Base-by-base conservation (phyloP, 2,888 invertebrate species). In the Caenorhabditis imperialis region DNA sequence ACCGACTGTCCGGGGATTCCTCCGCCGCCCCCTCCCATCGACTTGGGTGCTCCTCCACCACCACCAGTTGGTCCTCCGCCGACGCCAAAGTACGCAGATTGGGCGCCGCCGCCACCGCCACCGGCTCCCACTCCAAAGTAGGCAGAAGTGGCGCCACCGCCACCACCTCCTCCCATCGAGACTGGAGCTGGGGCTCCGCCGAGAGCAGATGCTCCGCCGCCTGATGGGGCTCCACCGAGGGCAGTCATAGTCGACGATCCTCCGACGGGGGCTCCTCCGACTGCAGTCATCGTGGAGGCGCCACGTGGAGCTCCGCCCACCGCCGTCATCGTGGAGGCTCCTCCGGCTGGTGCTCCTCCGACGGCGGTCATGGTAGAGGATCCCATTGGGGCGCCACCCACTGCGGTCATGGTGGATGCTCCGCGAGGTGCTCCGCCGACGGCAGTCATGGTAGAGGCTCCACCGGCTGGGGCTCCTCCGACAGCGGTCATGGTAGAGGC, bases 331-430 rank as follows among this genome's bases (percentile, higher is more conserved):
- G 72, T 72, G 5, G 63, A 63, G 2, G 51, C 27, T 14, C 67
- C 70, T 12, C 53, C 61, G 20, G 30, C 30, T 18, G 67, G 53
- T 14, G 54, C 69, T 53, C 30, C 30, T 6, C 30, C 30, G 7
- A 30, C 30, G 10, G 30, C 30, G 10, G 30, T 30, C 60, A 61
- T 70, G 1, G 58, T 58, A 7, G 61, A 54, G 10, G 51, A 40
- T 16, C 72, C 69, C 18, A 37, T 55, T 25, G 79, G 79, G 16
- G 77, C 75, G 35, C 78, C 81, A 30, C 79, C 76, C n/a, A 81
- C 65, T 16, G 81, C 81, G 16, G 82, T 80, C 79, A 82, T 81
- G 1, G 82, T 81, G 3, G 73, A 75, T 1, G 50, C n/a, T 53
- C 78, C n/a, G n/a, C n/a, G n/a, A n/a, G n/a, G n/a, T n/a, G n/a